Evolutionary conservation across 2,113 vertebrate species (phyloP), one percentile per base, ranked within the genome.

Genomic region (Pelmatolapia mariae): DNA sequence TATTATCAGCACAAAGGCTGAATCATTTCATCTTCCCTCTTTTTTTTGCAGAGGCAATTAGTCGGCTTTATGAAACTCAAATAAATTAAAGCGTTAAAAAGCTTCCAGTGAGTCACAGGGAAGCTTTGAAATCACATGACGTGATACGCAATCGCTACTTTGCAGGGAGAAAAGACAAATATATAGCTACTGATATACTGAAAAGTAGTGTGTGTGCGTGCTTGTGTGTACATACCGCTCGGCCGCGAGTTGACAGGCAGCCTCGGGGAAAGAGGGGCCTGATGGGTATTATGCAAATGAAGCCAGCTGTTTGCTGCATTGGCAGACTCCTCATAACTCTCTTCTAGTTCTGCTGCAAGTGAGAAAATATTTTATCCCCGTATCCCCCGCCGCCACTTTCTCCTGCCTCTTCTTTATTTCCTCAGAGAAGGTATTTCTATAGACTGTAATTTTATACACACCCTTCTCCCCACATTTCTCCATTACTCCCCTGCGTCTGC

Each of bases 261-360:
- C 93, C 92, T 76, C 82, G 85, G 91, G 91, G 87, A 92, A 89
- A 93, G 86, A 84, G 66, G 59, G 87, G 89, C 86, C 92, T 94
- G 92, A 93, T 95, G 93, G 94, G 89, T 93, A 92, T 92, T 94
- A 95, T 95, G 95, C 92, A 94, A 94, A 95, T 95, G 83, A 93
- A 10, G 89, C 93, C 93, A 95, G 94, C 94, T 95, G 95, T 95
- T 95, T 93, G 87, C 89, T 90, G 87, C 92, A 90, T 82, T 89
- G 87, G 91, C 89, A 92, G 89, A 91, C 83, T 90, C 89, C 85
- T 87, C 86, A 86, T 90, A 90, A 89, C 87, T 86, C 91, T 89
- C 91, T 79, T 78, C 83, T 82, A 68, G 5, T 91, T 91, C 84
- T 89, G 85, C 89, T 84, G 85, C 22, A 90, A 93, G 86, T 87